Evolutionary conservation across 2,113 vertebrate species (phyloP).

Genomic region (Ciconia maguari): DNA sequence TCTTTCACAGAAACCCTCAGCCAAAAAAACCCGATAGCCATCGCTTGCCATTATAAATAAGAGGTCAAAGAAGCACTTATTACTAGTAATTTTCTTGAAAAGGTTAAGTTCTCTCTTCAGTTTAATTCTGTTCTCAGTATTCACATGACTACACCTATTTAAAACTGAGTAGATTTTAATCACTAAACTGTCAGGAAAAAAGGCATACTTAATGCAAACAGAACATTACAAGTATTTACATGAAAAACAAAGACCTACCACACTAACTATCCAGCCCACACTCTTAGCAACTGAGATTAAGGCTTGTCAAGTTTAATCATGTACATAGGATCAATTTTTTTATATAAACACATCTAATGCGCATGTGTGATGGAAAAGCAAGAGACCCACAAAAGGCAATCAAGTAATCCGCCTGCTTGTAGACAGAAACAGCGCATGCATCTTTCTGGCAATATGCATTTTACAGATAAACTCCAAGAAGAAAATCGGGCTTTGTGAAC

Average conservation of each 20-base stretch:
- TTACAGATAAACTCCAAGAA: background rate
- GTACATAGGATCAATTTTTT: background rate
- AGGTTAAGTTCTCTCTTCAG: background rate
- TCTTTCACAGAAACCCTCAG: background rate
- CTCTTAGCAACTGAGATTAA: constrained; percentile 2
- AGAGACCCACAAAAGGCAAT: background rate
- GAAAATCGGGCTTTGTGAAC: background rate
- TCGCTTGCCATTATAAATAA: background rate
- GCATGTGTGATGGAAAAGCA: background rate
- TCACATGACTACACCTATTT: constrained; percentile 15
- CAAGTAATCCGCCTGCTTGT: background rate
- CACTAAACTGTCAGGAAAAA: background rate
- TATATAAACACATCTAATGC: background rate
- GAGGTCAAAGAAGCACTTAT: background rate
- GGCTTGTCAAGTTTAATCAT: constrained; percentile 5
- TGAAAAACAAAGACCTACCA: constrained; percentile 40
- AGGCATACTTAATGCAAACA: background rate
- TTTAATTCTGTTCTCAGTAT: background rate
- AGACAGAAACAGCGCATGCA: background rate
- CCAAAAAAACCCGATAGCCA: background rate
- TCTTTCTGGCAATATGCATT: background rate
- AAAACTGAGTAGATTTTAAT: constrained; percentile 35
- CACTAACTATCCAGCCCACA: background rate
- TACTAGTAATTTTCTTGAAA: constrained; percentile 3
- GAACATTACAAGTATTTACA: constrained; percentile 11